Evolutionary conservation across 2,888 invertebrate species (phyloP).

Genomic region (Epinotia demarniana): DNA sequence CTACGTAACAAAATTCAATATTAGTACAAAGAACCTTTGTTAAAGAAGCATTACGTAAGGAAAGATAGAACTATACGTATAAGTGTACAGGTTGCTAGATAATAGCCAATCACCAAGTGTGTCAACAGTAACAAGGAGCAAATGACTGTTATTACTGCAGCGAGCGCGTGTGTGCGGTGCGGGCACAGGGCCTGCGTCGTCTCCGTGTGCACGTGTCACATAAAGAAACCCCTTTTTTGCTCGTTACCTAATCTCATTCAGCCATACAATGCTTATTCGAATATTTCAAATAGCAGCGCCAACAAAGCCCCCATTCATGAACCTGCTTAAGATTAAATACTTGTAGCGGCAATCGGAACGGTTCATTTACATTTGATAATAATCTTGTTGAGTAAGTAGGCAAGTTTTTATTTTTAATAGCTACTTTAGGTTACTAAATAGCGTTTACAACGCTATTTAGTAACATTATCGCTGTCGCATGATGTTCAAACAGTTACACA

Average conservation of each 20-base stretch:
- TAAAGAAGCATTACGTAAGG: not conserved
- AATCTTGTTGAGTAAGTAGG: slow-evolving; percentile 11
- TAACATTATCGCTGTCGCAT: slow-evolving; percentile 22
- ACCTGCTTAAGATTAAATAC: slow-evolving; percentile 24
- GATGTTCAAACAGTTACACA: slow-evolving; percentile 24
- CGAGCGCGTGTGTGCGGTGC: slow-evolving; percentile 52
- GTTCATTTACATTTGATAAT: slow-evolving; percentile 29
- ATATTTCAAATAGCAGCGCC: slow-evolving; percentile 36
- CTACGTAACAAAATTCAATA: not conserved
- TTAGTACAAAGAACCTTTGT: not conserved
- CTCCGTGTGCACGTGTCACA: slow-evolving; percentile 19
- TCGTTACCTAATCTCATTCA: slow-evolving; percentile 7
- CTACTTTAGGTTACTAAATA: slow-evolving; percentile 12
- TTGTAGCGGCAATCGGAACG: slow-evolving; percentile 31
- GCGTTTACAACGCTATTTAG: too few relatives aligned
- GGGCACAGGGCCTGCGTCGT: not conserved
- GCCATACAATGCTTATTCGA: slow-evolving; percentile 14
- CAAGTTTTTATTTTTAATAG: slow-evolving; percentile 1
- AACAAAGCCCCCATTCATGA: slow-evolving; percentile 32
- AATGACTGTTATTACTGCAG: slow-evolving; percentile 59
- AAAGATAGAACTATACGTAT: slow-evolving; percentile 1
- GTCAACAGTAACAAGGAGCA: slow-evolving; percentile 59
- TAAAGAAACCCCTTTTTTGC: slow-evolving; percentile 20
- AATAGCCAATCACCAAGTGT: slow-evolving; percentile 51
- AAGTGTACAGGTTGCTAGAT: slow-evolving; percentile 27